Base-by-base conservation (phyloP, 2,113 vertebrate genomes). In the Tragelaphus buxtoni region DNA sequence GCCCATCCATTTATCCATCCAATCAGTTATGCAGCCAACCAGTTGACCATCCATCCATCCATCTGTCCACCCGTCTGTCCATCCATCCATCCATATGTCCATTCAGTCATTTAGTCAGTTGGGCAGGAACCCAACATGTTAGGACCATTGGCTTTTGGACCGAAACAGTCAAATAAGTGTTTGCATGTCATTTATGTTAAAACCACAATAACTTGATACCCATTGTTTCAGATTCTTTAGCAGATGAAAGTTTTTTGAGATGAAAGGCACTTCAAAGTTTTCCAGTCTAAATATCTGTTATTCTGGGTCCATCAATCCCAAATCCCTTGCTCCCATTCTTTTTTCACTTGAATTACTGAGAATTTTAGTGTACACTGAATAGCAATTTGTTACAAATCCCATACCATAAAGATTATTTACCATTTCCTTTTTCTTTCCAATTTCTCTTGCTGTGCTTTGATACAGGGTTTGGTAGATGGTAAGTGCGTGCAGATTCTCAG, bases 341-440 rank as follows among this genome's bases (percentile, higher is more conserved):
- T 91, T 86, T 84, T 81, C 42, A 88, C 80, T 95, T 76, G 56
- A 96, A 56, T 97, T 91, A 79, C 30, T 82, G 74, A 90, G 47
- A 88, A 28, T 90, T 91, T 94, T 84, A 90, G 39, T 84, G 53
- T 61, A 69, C 35, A 26, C 9, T 42, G 51, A 89, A 58, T 58
- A 91, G 45, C 65, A 95, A 30, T 77, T 49, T 85, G 45, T 96
- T 87, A 53, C 7, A 82, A 24, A 69, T 63, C 4, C 28, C 28
- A 5, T 63, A 42, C 9, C 3, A 16, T 53, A 81, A 93, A 79
- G 69, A 84, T 85, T 17, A 6, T 55, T 86, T 81, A 22, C 45
- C 30, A 20, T 69, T 95, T 96, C 5, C 56, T 47, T 94, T 90
- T 94, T 58, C 42, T 83, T 94, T 81, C 74, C 22, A 16, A 32